These are phyloP conservation scores for Gasterosteus aculeatus DNA, from an alignment of 2,113 vertebrate species.

Conservation along the genomic window DNA sequence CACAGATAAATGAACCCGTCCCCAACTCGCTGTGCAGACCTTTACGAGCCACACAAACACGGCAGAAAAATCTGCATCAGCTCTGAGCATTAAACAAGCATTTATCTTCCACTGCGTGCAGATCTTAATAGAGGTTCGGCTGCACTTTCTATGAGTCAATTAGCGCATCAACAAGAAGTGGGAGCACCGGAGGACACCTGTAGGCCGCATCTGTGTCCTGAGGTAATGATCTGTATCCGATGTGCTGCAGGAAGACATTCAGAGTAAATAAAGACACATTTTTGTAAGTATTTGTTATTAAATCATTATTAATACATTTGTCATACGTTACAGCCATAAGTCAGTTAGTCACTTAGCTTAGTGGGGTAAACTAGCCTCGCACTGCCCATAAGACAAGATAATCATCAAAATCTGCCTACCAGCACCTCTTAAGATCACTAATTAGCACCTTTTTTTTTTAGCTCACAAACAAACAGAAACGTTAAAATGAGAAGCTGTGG, in stretches of 20 bases:
- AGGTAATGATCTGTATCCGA: slow-evolving; percentile 3
- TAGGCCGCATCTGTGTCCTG: slow-evolving; percentile 24
- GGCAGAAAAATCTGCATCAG: slow-evolving; percentile 37
- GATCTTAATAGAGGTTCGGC: slow-evolving; percentile 44
- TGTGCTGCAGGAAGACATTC: slow-evolving; percentile 9
- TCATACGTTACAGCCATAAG: background rate
- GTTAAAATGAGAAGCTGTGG: background rate
- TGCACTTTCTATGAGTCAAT: slow-evolving; percentile 52
- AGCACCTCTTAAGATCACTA: background rate
- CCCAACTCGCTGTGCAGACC: slow-evolving; percentile 9
- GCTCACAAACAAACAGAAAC: background rate
- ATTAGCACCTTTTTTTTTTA: background rate
- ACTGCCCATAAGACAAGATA: background rate
- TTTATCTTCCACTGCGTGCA: slow-evolving; percentile 28
- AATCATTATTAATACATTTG: background rate
- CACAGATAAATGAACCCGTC: slow-evolving; percentile 51
- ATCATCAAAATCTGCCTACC: too few relatives aligned
- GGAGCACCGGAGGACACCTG: slow-evolving; percentile 38
- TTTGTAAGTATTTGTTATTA: background rate
- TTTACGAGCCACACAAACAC: slow-evolving; percentile 25
- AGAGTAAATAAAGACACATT: background rate
- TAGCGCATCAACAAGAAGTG: slow-evolving; percentile 29
- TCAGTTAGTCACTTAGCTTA: too few relatives aligned
- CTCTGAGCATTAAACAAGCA: slow-evolving; percentile 34
- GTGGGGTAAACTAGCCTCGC: background rate